Evolutionary conservation across 2,113 vertebrate species (phyloP), one percentile per base, ranked within the genome.

Genomic region (Peromyscus californicus): DNA sequence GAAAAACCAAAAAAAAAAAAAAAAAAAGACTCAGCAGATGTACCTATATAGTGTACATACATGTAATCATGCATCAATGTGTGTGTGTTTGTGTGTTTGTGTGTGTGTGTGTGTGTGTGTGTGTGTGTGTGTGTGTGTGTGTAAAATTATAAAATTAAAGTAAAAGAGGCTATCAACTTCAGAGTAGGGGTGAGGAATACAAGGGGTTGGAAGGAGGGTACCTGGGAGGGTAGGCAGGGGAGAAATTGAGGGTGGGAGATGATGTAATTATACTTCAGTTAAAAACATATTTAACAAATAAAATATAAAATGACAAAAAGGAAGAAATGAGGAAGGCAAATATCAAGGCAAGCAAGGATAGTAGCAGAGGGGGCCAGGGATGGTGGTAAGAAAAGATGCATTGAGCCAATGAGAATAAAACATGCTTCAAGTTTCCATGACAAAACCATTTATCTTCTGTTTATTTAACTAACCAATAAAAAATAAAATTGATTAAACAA

Each of bases 141-240:
- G 9, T 54, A 78, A 48, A 48, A 78, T 13, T 54, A 36, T 80
- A 80, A 80, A 80, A 57, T 80, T 31, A 80, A 57, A 80, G 4
- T 36, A 80, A 57, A 82, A 61, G 21, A 59, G 3, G 54, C 21
- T 61, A 26, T 16, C 11, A 39, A 39, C 36, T 61, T 83, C 33
- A 39, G 11, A 39, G 11, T 39, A 22, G 33, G 36, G 21, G 22
- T 39, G 3, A 83, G 22, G 54, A 39, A 59, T 83, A 61, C 7
- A 19, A 59, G 36, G 13, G 1, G 21, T 15, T 59, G 54, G 7
- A 7, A 61, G 33, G 33, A 57, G 54, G 21, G 22, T 26, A 61
- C 36, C 11, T 13, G 5, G 1, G 6, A 59, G 5, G 22, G 21
- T 8, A 13, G 21, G 3, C 2, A 3, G 54, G 6, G 3, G 54